Evolutionary conservation across 2,888 invertebrate genomes (phyloP).

Genomic region (Abrostola triplasia): DNA sequence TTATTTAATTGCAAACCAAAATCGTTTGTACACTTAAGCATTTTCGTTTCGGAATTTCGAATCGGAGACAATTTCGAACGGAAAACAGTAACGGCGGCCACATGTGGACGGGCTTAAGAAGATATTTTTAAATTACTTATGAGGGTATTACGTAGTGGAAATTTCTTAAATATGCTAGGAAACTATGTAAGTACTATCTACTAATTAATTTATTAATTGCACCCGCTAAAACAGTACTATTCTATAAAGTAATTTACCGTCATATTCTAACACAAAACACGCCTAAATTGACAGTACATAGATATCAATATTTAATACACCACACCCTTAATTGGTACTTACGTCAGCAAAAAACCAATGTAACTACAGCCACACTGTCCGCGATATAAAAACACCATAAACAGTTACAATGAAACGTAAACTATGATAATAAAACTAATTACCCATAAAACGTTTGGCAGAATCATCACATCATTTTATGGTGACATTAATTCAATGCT

Average conservation of each 20-base stretch:
- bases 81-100: too few species aligned
- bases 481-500: constrained; percentile 42
- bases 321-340: neutral
- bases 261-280: neutral
- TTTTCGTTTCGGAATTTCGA: too few species aligned
- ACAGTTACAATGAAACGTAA: constrained; percentile 33
- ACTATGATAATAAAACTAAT: constrained; percentile 47
- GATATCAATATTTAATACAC: neutral
- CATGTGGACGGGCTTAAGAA: too few species aligned
- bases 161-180: too few species aligned
- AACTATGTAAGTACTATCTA: too few species aligned
- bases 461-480: constrained; percentile 45
- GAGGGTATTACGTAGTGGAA: too few species aligned
- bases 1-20: too few species aligned
- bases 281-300: neutral
- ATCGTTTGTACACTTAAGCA: too few species aligned
- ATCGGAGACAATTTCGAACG: too few species aligned
- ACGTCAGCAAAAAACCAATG: constrained; percentile 18
- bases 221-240: too few species aligned
- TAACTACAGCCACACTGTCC: neutral
- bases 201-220: too few species aligned
- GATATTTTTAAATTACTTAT: too few species aligned
- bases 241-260: neutral
- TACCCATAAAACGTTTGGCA: constrained; percentile 40
- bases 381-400: constrained; percentile 32